A percentile compares a stretch with the other conserved stretches of the same genome.
Conservation (phyloP, 2,888 invertebrate genomes). For the Nomada ruficornis region DNA sequence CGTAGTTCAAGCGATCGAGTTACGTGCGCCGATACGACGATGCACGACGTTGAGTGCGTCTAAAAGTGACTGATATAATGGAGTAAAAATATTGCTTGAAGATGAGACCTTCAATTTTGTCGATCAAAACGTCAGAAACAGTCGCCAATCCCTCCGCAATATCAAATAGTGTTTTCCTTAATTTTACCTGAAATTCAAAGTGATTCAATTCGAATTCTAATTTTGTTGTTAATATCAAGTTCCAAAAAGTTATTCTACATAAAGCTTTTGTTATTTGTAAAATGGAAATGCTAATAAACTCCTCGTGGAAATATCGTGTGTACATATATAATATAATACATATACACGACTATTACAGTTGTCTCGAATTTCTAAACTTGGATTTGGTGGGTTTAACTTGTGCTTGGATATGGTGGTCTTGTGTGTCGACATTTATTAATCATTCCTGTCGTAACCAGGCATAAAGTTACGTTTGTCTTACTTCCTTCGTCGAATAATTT, state of each 20-base stretch:
- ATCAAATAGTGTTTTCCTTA: no score
- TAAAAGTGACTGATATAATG: neutral
- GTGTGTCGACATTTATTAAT: conserved; percentile 21
- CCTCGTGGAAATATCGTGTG: no score
- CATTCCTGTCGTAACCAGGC: neutral
- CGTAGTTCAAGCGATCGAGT: neutral
- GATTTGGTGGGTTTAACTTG: conserved; percentile 9
- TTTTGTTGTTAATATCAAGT: no score
- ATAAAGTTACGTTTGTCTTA: neutral
- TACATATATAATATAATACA: neutral
- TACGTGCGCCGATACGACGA: no score
- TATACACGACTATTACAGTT: neutral
- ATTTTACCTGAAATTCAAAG: neutral
- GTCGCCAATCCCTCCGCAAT: no score
- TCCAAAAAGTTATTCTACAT: no score
- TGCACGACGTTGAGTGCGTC: neutral
- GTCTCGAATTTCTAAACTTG: conserved; percentile 8
- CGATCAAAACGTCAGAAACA: no score
- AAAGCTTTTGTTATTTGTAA: neutral
- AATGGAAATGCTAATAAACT: no score
- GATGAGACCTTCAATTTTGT: no score
- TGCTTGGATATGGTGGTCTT: neutral
- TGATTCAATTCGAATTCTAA: no score
- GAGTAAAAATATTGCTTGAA: neutral
- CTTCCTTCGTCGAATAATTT: conserved; percentile 6